These are phyloP conservation scores for Corythucha ciliata DNA, from an alignment of 2,888 invertebrate genomes.

Conservation along the genomic window DNA sequence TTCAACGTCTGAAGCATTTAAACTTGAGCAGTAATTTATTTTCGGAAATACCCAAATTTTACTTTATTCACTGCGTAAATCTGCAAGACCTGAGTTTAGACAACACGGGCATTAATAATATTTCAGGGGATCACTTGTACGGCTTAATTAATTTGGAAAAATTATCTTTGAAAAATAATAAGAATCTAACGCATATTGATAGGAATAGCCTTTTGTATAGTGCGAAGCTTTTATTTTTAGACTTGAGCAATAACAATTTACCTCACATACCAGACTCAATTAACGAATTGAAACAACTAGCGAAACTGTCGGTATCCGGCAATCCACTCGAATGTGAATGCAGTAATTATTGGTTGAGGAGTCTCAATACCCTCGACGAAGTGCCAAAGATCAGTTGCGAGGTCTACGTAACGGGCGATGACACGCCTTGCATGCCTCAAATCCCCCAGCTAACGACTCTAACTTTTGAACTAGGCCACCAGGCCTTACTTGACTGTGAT, in stretches of 20 bases:
- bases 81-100: conserved; percentile 54
- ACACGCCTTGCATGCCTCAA: conserved; percentile 3
- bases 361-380: background rate
- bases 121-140: conserved; percentile 56
- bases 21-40: conserved; percentile 52
- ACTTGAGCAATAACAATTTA: conserved; percentile 53
- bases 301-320: conserved; percentile 55
- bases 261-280: conserved; percentile 62
- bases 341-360: conserved; percentile 64
- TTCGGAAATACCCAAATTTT: conserved; percentile 48
- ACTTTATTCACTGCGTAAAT: conserved; percentile 55
- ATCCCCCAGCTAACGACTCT: no score
- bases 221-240: conserved; percentile 40
- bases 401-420: background rate
- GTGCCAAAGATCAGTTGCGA: background rate
- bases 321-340: conserved; percentile 85
- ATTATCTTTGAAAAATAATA: conserved; percentile 54
- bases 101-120: conserved; percentile 54
- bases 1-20: conserved; percentile 47
- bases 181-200: conserved; percentile 41
- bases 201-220: conserved; percentile 24
- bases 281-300: conserved; percentile 52
- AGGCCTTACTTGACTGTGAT: conserved; percentile 24
- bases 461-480: conserved; percentile 25
- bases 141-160: conserved; percentile 52